Conservation (phyloP, 2,888 invertebrate genomes). For the Cyaniris semiargus region DNA sequence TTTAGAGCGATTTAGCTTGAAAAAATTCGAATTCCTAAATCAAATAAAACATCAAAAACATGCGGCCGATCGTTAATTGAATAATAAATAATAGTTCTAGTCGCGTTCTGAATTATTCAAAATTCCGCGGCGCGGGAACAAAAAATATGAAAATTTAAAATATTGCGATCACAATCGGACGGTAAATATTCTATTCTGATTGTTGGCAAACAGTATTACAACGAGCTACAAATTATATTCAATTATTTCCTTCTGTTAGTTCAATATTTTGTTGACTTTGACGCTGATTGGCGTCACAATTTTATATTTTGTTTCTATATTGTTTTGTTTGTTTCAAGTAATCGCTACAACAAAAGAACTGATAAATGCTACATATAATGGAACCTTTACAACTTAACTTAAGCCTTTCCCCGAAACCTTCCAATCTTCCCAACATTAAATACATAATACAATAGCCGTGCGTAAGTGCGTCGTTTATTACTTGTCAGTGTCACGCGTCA, state of each 20-base stretch:
- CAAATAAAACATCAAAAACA: not conserved
- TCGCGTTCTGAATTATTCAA: not conserved
- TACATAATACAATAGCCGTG: not conserved
- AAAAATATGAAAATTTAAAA: not conserved
- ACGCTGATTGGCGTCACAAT: not conserved
- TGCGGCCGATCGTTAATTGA: not conserved
- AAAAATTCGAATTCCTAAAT: not conserved
- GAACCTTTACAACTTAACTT: not conserved
- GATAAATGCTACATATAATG: not conserved
- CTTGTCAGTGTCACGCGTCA: not conserved
- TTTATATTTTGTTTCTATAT: not conserved
- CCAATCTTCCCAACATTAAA: not conserved
- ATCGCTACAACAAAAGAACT: not conserved
- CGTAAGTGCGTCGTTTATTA: constrained; percentile 8
- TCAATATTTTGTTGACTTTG: constrained; percentile 7
- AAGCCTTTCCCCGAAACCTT: not conserved
- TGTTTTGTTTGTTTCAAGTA: not conserved
- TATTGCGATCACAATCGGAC: not conserved
- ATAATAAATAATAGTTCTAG: constrained; percentile 3
- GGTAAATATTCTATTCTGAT: not conserved
- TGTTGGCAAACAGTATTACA: constrained; percentile 11
- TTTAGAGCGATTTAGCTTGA: not conserved
- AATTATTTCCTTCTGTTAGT: constrained; percentile 13
- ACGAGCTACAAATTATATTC: constrained; percentile 6
- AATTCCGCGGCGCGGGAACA: not conserved